Evolutionary conservation across 1,140 invertebrate species (phyloP).

Genomic region (Ostrea edulis): DNA sequence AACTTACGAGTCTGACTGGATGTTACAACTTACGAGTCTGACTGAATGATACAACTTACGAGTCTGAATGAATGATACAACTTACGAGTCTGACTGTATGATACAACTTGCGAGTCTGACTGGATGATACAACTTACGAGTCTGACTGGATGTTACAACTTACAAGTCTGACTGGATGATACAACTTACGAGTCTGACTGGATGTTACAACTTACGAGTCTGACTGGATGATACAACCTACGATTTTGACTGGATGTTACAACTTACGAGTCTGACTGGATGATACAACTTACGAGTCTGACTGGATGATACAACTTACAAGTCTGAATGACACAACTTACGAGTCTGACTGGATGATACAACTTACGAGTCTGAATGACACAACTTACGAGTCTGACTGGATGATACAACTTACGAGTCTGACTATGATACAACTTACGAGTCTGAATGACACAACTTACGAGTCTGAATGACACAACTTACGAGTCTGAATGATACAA

Average conservation of each 20-base stretch:
- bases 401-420: constrained; percentile 90
- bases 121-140: constrained; percentile 89
- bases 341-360: constrained; percentile 91
- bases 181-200: constrained; percentile 92
- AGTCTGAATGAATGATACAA: constrained; percentile 90
- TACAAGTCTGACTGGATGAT: constrained; percentile 93
- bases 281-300: constrained; percentile 89
- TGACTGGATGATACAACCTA: constrained; percentile 89
- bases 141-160: constrained; percentile 92
- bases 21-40: constrained; percentile 91
- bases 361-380: constrained; percentile 92
- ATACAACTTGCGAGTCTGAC: constrained; percentile 89
- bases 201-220: constrained; percentile 92
- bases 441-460: constrained; percentile 92
- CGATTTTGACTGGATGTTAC: too few species aligned
- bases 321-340: constrained; percentile 92
- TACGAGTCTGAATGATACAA: too few species aligned
- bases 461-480: constrained; percentile 94
- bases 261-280: constrained; percentile 93
- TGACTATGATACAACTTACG: constrained; percentile 88
- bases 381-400: constrained; percentile 93
- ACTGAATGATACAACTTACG: constrained; percentile 89
- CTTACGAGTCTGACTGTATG: constrained; percentile 94
- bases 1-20: constrained; percentile 93
- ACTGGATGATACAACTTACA: constrained; percentile 89